Evolutionary conservation across 2,113 vertebrate species (phyloP).

Genomic region (Athene noctua): DNA sequence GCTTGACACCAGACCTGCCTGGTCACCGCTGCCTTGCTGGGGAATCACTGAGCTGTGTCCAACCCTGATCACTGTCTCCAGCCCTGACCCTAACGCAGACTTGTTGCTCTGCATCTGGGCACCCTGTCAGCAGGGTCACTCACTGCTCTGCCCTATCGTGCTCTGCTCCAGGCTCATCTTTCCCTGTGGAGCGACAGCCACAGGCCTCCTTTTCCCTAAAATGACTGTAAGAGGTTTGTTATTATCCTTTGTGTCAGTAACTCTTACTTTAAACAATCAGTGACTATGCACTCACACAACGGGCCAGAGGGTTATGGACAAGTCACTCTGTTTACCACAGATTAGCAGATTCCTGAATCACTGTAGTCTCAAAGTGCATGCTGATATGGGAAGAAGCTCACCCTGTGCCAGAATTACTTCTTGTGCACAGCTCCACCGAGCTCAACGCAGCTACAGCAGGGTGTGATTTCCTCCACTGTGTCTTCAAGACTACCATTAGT

Average conservation of each 20-base stretch:
- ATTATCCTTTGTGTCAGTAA: background rate
- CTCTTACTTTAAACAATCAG: background rate
- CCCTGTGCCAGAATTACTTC: background rate
- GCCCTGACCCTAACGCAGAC: background rate
- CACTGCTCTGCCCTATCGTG: too few species aligned
- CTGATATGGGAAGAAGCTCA: background rate
- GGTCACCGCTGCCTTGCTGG: background rate
- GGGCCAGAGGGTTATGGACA: background rate
- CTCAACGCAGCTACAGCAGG: background rate
- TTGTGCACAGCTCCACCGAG: background rate
- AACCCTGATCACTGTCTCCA: background rate
- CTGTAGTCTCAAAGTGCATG: background rate
- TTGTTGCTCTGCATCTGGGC: background rate
- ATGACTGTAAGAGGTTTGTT: background rate
- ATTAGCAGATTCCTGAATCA: background rate
- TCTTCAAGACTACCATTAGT: background rate
- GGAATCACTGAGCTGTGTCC: background rate
- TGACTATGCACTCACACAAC: background rate
- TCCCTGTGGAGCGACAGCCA: background rate
- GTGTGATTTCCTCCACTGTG: background rate
- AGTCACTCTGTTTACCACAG: background rate
- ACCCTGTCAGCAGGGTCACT: background rate
- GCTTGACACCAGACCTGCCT: background rate
- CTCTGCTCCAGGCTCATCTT: background rate
- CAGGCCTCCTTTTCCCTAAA: background rate